Evolutionary conservation across 2,888 invertebrate species (phyloP).

Genomic region (Sarcophaga caerulescens): DNA sequence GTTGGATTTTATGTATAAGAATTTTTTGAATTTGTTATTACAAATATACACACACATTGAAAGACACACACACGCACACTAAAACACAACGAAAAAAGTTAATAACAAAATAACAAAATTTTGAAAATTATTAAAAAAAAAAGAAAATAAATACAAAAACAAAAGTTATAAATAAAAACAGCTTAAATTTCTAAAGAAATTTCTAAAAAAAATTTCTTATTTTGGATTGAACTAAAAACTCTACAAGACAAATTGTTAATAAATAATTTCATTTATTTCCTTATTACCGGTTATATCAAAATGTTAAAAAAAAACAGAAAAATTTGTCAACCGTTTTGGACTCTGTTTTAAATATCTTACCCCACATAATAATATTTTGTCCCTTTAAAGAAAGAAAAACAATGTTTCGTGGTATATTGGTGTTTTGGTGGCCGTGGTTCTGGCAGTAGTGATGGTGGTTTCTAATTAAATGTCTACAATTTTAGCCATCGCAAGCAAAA

Average conservation of each 20-base stretch:
- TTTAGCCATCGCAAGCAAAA: not conserved
- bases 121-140: conserved; percentile 14
- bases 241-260: not conserved
- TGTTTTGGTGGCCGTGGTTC: conserved; percentile 18
- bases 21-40: conserved; percentile 25
- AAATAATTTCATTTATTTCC: not conserved
- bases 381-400: not conserved
- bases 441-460: conserved; percentile 20
- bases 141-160: conserved; percentile 11
- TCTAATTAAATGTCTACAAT: conserved; percentile 28
- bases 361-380: not conserved
- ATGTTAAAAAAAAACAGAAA: not conserved
- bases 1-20: not conserved
- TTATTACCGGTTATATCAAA: not conserved
- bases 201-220: not conserved
- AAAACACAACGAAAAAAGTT: conserved; percentile 11
- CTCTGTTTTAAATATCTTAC: conserved; percentile 67
- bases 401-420: conserved; percentile 40
- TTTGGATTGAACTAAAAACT: conserved; percentile 60
- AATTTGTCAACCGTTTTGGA: conserved; percentile 52
- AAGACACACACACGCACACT: conserved; percentile 48
- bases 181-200: not conserved
- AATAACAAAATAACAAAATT: conserved; percentile 6
- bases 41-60: conserved; percentile 44
- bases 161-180: conserved; percentile 7